Evolutionary conservation across 2,797 vertebrate genomes (phyloP), one percentile per base, ranked within the genome.

Genomic region (Tympanoctomys barrerae): DNA sequence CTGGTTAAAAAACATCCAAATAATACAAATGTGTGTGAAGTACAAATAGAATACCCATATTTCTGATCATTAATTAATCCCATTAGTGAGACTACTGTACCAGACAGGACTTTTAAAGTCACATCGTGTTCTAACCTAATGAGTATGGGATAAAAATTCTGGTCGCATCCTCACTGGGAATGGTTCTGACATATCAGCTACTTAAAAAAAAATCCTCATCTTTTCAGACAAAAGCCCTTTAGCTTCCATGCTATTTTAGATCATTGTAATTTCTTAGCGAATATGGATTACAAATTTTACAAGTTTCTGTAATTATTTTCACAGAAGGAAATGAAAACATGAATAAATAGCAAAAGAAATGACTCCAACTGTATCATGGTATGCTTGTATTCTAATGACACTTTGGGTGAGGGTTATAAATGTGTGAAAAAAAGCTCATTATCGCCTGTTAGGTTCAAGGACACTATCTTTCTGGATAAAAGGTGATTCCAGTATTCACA

Each of bases 91-190:
- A 87, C 96, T 0, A 0, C 96, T 61, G 21, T 98, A 97, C 95
- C 98, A 97, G 97, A 97, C 97, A 97, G 98, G 66, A 94, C 97
- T 98, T 94, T 87, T 97, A 93, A 98, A 98, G 97, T 97, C 97
- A 97, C 79, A 95, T 33, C 90, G 33, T 66, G 88, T 68, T 97
- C 96, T 98, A 96, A 98, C 97, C 98, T 98, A 99, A 98, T 98
- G 98, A 98, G 98, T 24, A 0, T 94, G 90, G 95, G 96, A 98
- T 98, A 94, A 98, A 98, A 98, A 98, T 98, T 98, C 98, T 87
- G 95, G 77, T 98, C 98, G 98, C 96, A 97, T 90, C 88, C 97
- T 93, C 39, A 77, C 94, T 95, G 89, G 96, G 54, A 80, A 96
- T 18, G 62, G 89, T 97, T 97, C 96, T 98, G 98, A 97, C 97